phyloP scores from a whole-genome alignment of 2,888 invertebrate genomes.

The Lordiphosa andalusiaca region DNA sequence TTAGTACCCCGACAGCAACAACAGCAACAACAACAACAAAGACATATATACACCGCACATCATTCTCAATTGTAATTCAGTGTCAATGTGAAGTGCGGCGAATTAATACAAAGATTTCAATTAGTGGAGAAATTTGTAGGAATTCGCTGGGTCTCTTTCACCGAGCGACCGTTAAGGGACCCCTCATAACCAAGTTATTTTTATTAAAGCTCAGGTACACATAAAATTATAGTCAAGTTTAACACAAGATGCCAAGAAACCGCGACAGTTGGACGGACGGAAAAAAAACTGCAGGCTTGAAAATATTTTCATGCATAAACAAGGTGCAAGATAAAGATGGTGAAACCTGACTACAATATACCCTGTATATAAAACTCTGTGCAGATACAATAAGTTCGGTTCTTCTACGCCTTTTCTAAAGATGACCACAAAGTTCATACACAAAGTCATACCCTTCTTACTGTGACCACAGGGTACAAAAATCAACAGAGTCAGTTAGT shows the following conservation, averaged over 20 bases:
- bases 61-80: slow-evolving; percentile 52
- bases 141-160: no score
- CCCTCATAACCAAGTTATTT: slow-evolving; percentile 44
- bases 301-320: slow-evolving; percentile 65
- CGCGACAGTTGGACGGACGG: slow-evolving; percentile 7
- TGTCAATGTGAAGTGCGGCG: slow-evolving; percentile 47
- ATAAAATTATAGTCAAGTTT: slow-evolving; percentile 45
- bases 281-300: slow-evolving; percentile 43
- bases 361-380: no score
- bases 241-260: slow-evolving; percentile 20
- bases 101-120: no score
- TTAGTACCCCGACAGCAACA: slow-evolving; percentile 40
- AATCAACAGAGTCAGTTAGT: slow-evolving; percentile 38
- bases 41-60: slow-evolving; percentile 5
- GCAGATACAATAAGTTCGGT: no score
- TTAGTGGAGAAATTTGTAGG: no score
- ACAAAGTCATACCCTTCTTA: no score
- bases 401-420: no score
- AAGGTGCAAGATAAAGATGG: slow-evolving; percentile 51
- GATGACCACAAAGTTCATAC: no score
- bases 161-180: slow-evolving; percentile 18
- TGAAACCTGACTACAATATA: not conserved
- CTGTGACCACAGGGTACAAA: no score
- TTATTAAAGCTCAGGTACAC: slow-evolving; percentile 44
- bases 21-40: slow-evolving; percentile 6